Evolutionary conservation across 2,888 invertebrate species (phyloP), one percentile per base, ranked within the genome.

Genomic region (Melieria omissa): DNA sequence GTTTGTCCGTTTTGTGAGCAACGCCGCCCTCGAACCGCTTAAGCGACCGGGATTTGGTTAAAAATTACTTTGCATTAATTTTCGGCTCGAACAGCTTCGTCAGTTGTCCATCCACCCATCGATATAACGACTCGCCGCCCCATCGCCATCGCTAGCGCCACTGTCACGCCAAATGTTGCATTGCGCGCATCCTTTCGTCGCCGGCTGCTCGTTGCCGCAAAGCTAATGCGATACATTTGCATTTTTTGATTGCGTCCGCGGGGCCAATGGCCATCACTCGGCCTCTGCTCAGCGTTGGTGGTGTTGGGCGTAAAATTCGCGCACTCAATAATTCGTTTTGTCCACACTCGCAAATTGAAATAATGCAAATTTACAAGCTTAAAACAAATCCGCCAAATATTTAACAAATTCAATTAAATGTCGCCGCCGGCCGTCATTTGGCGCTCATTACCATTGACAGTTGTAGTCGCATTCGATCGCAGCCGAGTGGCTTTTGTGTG

Each of bases 171-270:
- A 29, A 29, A 29, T 29, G 29, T 29, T 29, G 29, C 29, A 29
- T 29, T 29, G 29, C 29, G 5, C 52, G 52, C 52, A 52, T 52
- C 52, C 52, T 52, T 8, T 54, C 46, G 41, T 29, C 49, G 44
- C n/a, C 55, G 60, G 62, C 57, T 29, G 74, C 68, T 70, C 72
- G 46, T 78, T 78, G 78, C 78, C 80, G 79, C 77, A 82, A 80
- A 83, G 80, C 84, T 84, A 83, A 84, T 83, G 82, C 82, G 80
- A 81, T 81, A 81, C 79, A 84, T 84, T 84, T 84, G 84, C 83
- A 83, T 84, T 82, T 83, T 83, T 82, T 82, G 82, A 82, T 82
- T 82, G 60, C 52, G 63, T 77, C 81, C 81, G 81, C 83, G 83
- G 62, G 68, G 14, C 45, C 54, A 69, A 61, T 71, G 70, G 62